phyloP scores from a whole-genome alignment of 1,140 invertebrate species.

The Drosophila serrata region DNA sequence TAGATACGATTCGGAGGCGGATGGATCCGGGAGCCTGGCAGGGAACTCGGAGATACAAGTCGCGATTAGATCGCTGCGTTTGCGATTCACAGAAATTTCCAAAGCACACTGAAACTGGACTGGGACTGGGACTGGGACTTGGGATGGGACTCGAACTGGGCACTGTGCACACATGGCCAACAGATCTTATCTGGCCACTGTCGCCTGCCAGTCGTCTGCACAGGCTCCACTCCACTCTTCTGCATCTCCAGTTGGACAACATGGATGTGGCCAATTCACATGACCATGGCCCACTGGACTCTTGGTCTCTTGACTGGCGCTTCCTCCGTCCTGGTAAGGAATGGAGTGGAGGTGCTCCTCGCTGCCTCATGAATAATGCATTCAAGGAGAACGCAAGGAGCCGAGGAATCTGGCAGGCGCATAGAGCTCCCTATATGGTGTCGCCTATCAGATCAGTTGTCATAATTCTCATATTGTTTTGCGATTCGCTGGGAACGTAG shows the following conservation, averaged over 20 bases:
- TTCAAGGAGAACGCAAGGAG: slow-evolving; percentile 37
- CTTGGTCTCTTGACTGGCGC: slow-evolving; percentile 57
- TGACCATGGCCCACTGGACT: slow-evolving; percentile 55
- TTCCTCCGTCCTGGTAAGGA: slow-evolving; percentile 53
- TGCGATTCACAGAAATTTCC: slow-evolving; percentile 79
- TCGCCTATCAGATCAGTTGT: slow-evolving; percentile 83
- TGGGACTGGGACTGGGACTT: slow-evolving; percentile 38
- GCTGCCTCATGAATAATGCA: slow-evolving; percentile 75
- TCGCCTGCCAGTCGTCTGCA: slow-evolving; percentile 53
- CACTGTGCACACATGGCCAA: slow-evolving; percentile 68
- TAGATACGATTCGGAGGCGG: slow-evolving; percentile 16
- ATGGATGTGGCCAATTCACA: slow-evolving; percentile 56
- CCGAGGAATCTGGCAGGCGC: slow-evolving; percentile 73
- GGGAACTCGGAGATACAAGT: slow-evolving; percentile 67
- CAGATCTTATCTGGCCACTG: slow-evolving; percentile 67
- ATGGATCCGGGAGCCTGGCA: slow-evolving; percentile 35
- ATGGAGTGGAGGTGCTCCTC: slow-evolving; percentile 30
- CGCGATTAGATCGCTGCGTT: slow-evolving; percentile 74
- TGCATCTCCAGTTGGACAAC: neutral
- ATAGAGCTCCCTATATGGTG: slow-evolving; percentile 81
- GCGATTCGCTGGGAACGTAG: slow-evolving; percentile 65
- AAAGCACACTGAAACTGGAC: slow-evolving; percentile 53
- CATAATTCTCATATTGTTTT: slow-evolving; percentile 80
- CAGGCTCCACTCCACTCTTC: slow-evolving; percentile 5
- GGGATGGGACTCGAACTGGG: slow-evolving; percentile 11